Evolutionary conservation across 2,888 invertebrate genomes (phyloP).

Genomic region (Eremobia ochroleuca): DNA sequence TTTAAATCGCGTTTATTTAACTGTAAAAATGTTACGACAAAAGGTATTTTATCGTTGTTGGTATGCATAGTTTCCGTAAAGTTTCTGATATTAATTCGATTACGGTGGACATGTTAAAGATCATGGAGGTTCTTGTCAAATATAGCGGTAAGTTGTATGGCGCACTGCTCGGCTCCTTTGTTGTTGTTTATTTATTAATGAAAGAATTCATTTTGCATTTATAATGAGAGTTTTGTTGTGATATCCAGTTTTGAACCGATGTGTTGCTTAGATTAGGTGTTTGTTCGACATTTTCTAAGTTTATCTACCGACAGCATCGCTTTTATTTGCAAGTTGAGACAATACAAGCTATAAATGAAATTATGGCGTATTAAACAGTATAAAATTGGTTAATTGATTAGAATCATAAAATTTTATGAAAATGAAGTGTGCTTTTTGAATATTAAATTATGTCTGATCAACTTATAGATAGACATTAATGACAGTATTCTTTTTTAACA

Average conservation of each 20-base stretch:
- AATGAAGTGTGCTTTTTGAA: constrained; percentile 38
- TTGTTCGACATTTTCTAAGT: constrained; percentile 45
- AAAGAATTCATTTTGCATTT: constrained; percentile 52
- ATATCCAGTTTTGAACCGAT: constrained; percentile 52
- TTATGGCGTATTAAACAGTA: constrained; percentile 30
- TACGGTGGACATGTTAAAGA: constrained; percentile 34
- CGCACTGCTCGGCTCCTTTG: constrained; percentile 30
- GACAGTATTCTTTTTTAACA: constrained; percentile 16
- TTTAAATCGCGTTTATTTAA: constrained; percentile 76
- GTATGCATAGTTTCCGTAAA: constrained; percentile 50
- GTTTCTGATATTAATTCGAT: constrained; percentile 56
- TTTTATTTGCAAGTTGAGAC: constrained; percentile 38
- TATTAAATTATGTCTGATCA: constrained; percentile 31
- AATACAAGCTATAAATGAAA: constrained; percentile 58
- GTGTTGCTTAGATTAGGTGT: constrained; percentile 40
- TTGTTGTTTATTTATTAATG: constrained; percentile 29
- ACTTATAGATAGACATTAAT: constrained; percentile 24
- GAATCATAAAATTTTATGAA: constrained; percentile 39
- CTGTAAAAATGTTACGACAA: constrained; percentile 73
- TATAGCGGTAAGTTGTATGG: constrained; percentile 16
- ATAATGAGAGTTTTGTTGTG: constrained; percentile 46
- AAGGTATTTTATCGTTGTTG: constrained; percentile 60
- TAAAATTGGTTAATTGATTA: constrained; percentile 53
- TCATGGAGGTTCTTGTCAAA: constrained; percentile 21
- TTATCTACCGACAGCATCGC: constrained; percentile 53